phyloP scores from a whole-genome alignment of 1,140 invertebrate species.

The Drosophila santomea region DNA sequence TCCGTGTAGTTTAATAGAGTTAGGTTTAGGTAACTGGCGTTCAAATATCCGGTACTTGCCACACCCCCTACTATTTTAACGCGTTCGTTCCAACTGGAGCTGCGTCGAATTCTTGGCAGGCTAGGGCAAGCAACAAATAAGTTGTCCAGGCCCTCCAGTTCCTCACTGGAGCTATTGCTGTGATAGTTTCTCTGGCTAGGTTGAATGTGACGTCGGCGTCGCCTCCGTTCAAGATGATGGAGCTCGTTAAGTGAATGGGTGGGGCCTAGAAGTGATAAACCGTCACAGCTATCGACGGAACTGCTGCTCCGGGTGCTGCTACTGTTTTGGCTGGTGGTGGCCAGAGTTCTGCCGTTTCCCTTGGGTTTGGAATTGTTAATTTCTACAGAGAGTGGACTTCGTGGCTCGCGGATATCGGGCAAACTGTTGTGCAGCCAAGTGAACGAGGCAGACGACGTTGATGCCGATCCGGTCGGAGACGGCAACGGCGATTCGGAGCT shows the following conservation, averaged over 20 bases:
- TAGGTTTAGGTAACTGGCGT: constrained; percentile 80
- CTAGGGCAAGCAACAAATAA: constrained; percentile 43
- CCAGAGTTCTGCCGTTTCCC: constrained; percentile 57
- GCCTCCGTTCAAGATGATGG: constrained; percentile 60
- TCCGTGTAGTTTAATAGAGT: constrained; percentile 74
- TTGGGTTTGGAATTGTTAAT: background rate
- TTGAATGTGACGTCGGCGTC: constrained; percentile 31
- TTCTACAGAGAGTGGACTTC: constrained; percentile 49
- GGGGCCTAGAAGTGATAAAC: constrained; percentile 13
- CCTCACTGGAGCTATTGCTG: constrained; percentile 30
- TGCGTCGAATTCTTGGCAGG: constrained; percentile 44
- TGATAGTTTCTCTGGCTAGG: constrained; percentile 25
- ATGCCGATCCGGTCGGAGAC: constrained; percentile 52
- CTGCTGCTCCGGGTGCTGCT: constrained; percentile 21
- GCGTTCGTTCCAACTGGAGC: constrained; percentile 26
- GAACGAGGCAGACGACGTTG: constrained; percentile 84
- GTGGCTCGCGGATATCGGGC: constrained; percentile 79
- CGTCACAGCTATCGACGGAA: constrained; percentile 4
- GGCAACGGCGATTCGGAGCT: constrained; percentile 58
- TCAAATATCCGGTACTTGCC: constrained; percentile 60
- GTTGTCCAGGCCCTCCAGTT: constrained; percentile 51
- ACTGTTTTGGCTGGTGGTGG: constrained; percentile 30
- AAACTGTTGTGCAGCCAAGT: constrained; percentile 83
- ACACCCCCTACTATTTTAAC: constrained; percentile 7
- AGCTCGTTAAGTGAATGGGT: constrained; percentile 62